These are phyloP conservation scores for Lanius collurio DNA, from an alignment of 2,113 vertebrate species.

Conservation along the genomic window DNA sequence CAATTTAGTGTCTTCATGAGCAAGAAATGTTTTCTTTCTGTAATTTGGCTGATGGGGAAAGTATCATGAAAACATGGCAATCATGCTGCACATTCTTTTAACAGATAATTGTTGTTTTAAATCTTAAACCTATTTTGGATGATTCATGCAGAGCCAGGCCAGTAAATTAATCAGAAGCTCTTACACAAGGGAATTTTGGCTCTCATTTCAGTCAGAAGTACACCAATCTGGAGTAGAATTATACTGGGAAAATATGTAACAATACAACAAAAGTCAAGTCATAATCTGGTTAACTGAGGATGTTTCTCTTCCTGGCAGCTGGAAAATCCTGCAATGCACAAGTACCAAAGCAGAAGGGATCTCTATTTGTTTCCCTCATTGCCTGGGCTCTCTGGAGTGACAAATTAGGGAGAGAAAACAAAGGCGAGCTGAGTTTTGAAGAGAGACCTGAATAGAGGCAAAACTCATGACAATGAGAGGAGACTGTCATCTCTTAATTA, in stretches of 20 bases:
- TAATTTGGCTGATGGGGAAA: not conserved
- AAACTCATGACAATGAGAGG: not conserved
- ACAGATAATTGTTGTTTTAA: not conserved
- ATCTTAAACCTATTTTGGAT: not conserved
- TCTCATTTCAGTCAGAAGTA: not conserved
- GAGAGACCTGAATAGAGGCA: not conserved
- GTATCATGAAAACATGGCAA: not conserved
- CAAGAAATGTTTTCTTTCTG: not conserved
- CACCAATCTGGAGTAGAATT: not conserved
- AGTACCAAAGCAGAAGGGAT: not conserved
- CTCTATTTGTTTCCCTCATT: not conserved
- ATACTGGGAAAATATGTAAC: not conserved
- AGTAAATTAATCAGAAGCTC: not conserved
- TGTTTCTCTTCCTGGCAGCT: not conserved
- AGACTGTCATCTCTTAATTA: not conserved
- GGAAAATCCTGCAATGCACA: not conserved
- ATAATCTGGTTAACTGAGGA: not conserved
- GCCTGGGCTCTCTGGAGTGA: not conserved
- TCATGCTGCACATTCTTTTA: not conserved
- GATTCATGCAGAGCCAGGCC: not conserved
- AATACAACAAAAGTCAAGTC: not conserved
- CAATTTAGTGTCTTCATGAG: not conserved
- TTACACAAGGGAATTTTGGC: not conserved
- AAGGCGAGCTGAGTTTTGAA: not conserved
- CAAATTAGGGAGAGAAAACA: not conserved